Base-by-base conservation (phyloP, 2,797 vertebrate species). In the Semaprochilodus insignis region DNA sequence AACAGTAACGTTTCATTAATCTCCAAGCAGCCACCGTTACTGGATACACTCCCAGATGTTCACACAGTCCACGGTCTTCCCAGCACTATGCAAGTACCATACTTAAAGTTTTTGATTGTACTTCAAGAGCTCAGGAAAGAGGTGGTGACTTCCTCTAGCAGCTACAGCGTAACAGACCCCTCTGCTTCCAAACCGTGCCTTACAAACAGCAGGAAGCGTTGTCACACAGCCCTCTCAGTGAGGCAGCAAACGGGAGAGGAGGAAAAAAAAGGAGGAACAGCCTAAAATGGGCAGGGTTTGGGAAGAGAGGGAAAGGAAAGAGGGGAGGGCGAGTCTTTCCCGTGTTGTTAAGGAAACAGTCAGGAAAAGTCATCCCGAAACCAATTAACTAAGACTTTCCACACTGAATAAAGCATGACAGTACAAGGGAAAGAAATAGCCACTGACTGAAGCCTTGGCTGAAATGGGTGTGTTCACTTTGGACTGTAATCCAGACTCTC, bases 221-320 rank as follows among this genome's bases (percentile, higher is more conserved):
- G 87, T 83, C 84, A 71, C 70, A 84, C 76, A 81, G 80, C 74
- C 66, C 79, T 82, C 79, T 80, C 76, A 81, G 77, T 71, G 62
- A 81, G 59, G 78, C 48, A 71, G 71, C 67, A 71, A 69, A 73
- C 73, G 25, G 81, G 78, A 80, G 59, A 65, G 83, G 36, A 74
- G 55, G 55, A n/a, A 40, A 77, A 84, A 48, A 84, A 81, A 59
- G 81, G 83, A 93, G 92, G 95, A 94, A 94, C 91, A 89, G 89
- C 93, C 92, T 92, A 93, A 95, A 95, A 95, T 93, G 94, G 94
- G 93, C 94, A 93, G 90, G 91, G 87, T 84, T 83, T 25, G 74
- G 85, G 76, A 89, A 87, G 78, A 89, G 85, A 87, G 91, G 90
- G 87, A 87, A 89, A 86, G 78, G 82, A 82, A 85, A 78, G 83